Conservation (phyloP, 1,140 invertebrate genomes). For the Metaphire vulgaris region DNA sequence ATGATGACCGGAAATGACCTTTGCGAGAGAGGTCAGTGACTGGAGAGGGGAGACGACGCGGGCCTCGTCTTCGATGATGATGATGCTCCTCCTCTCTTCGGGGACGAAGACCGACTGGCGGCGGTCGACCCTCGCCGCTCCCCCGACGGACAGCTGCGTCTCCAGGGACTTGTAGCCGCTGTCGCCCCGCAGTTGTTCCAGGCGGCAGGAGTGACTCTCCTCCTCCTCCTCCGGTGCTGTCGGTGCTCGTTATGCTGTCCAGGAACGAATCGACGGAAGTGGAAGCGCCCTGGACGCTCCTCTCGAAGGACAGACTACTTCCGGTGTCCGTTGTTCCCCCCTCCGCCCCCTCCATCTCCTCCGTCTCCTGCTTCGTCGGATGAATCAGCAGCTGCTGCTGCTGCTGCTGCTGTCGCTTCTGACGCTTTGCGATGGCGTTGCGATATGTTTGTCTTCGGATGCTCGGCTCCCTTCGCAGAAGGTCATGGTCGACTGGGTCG, state of each 20-base stretch:
- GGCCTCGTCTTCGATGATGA: slow-evolving; percentile 11
- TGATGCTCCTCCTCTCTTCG: slow-evolving; percentile 12
- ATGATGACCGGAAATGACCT: slow-evolving; percentile 33
- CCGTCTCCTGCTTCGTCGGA: too few species aligned
- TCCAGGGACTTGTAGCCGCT: slow-evolving; percentile 58
- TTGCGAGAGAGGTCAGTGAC: background rate
- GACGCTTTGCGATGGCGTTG: slow-evolving; percentile 12
- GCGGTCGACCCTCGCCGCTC: slow-evolving; percentile 12
- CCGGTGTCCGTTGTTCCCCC: background rate
- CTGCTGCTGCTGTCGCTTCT: background rate
- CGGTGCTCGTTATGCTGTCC: slow-evolving; percentile 47
- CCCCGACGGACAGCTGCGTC: slow-evolving; percentile 39
- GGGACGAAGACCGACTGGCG: background rate
- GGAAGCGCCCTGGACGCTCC: slow-evolving; percentile 39
- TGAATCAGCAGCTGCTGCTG: background rate
- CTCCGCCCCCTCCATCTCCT: too few species aligned
- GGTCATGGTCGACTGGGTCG: background rate
- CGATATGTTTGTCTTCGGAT: slow-evolving; percentile 16
- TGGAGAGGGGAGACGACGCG: background rate
- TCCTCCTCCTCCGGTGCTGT: slow-evolving; percentile 50
- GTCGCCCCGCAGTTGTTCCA: slow-evolving; percentile 55
- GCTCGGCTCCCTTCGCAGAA: background rate
- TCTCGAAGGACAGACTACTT: slow-evolving; percentile 3
- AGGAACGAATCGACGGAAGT: slow-evolving; percentile 53
- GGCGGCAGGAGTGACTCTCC: slow-evolving; percentile 41